Conservation (phyloP, 2,113 vertebrate genomes). For the Gallinago paraguaiae region DNA sequence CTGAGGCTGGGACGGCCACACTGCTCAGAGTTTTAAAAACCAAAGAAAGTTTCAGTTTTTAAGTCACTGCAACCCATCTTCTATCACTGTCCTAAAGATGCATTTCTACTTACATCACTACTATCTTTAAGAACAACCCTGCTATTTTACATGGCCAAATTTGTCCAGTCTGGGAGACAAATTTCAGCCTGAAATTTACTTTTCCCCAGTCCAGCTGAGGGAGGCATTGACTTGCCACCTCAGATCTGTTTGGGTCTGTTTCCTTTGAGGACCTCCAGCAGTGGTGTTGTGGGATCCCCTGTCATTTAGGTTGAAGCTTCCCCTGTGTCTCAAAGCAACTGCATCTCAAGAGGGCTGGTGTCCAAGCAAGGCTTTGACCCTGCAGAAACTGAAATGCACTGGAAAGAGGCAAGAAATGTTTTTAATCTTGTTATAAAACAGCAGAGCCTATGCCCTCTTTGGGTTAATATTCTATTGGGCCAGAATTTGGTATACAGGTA, state of each 20-base stretch:
- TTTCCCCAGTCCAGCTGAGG: background rate
- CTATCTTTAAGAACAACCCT: background rate
- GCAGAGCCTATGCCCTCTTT: background rate
- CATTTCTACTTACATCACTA: background rate
- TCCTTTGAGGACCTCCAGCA: background rate
- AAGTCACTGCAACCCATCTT: background rate
- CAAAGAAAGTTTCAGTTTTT: background rate
- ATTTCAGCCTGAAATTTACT: background rate
- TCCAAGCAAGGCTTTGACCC: background rate
- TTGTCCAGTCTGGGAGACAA: background rate
- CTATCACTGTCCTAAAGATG: background rate
- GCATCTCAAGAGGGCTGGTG: background rate
- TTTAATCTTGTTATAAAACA: background rate
- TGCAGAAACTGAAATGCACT: background rate
- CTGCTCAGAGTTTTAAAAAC: background rate
- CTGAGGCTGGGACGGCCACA: background rate
- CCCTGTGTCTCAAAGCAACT: background rate
- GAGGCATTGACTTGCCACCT: background rate
- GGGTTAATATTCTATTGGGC: background rate
- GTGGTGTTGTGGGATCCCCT: background rate
- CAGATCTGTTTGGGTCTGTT: background rate
- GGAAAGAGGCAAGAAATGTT: background rate
- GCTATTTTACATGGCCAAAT: background rate
- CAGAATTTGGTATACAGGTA: no score
- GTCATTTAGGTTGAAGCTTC: background rate